These are phyloP conservation scores for Dermolepida albohirtum DNA, from an alignment of 2,888 invertebrate species.

Conservation along the genomic window DNA sequence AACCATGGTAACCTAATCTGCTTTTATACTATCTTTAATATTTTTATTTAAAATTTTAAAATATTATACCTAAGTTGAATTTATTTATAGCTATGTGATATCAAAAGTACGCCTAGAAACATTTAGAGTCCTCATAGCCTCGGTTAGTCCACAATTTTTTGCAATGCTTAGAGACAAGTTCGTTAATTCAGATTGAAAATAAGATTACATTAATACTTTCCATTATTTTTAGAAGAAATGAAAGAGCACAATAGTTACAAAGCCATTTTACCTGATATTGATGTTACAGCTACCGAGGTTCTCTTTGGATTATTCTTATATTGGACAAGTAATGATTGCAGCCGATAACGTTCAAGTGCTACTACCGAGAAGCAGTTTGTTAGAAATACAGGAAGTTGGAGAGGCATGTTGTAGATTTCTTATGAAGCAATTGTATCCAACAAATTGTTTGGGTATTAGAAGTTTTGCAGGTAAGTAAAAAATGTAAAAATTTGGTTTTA, in stretches of 20 bases:
- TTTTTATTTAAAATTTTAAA: not conserved
- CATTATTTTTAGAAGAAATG: slow-evolving; percentile 66
- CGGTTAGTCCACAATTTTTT: slow-evolving; percentile 82
- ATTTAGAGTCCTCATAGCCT: slow-evolving; percentile 79
- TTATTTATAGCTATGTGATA: slow-evolving; percentile 72
- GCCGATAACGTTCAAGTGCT: slow-evolving; percentile 65
- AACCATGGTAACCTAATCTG: too few relatives aligned
- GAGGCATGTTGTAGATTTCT: slow-evolving; percentile 83
- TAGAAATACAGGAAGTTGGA: slow-evolving; percentile 76
- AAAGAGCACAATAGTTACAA: slow-evolving; percentile 70
- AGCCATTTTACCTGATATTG: slow-evolving; percentile 69
- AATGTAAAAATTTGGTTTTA: too few relatives aligned
- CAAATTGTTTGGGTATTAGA: slow-evolving; percentile 81
- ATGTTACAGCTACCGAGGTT: slow-evolving; percentile 73
- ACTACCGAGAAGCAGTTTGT: slow-evolving; percentile 78
- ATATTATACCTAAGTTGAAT: slow-evolving; percentile 44
- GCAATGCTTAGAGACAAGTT: slow-evolving; percentile 77
- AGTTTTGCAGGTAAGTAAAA: slow-evolving; percentile 72
- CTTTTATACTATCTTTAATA: not conserved
- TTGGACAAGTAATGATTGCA: slow-evolving; percentile 75
- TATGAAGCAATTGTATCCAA: slow-evolving; percentile 79
- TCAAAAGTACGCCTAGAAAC: slow-evolving; percentile 77
- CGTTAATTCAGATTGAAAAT: not conserved
- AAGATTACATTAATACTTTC: not conserved
- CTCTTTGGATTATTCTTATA: slow-evolving; percentile 82